These are phyloP conservation scores for Lasioglossum vierecki DNA, from an alignment of 2,888 invertebrate species.

Conservation along the genomic window DNA sequence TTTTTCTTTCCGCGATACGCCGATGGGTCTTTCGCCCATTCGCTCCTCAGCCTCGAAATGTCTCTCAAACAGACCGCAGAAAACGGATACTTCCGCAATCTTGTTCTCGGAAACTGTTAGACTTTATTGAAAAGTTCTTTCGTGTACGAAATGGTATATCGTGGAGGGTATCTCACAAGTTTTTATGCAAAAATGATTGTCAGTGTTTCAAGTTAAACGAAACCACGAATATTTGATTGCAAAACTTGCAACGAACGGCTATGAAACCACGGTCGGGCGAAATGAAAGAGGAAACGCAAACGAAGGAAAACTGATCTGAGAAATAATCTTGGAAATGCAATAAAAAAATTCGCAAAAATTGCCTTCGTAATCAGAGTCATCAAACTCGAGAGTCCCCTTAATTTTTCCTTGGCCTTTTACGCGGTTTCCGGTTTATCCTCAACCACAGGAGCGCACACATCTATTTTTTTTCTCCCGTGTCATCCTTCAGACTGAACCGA, in stretches of 20 bases:
- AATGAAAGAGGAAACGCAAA: not conserved
- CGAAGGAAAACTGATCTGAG: not conserved
- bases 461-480: constrained; percentile 7
- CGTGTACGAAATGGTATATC: not conserved
- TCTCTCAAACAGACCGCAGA: not conserved
- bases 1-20: not conserved
- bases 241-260: not conserved
- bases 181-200: not conserved
- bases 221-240: not conserved
- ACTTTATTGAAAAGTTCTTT: not conserved
- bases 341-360: not conserved
- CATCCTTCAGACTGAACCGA: constrained; percentile 51
- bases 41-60: not conserved
- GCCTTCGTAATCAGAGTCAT: not conserved
- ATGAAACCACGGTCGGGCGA: not conserved
- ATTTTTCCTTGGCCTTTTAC: constrained; percentile 9
- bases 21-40: not conserved
- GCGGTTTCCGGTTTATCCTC: not conserved
- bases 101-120: not conserved
- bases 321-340: not conserved
- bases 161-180: not conserved
- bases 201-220: not conserved
- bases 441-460: constrained; percentile 12
- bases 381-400: not conserved
- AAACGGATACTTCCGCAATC: not conserved